Conservation (phyloP, 2,113 vertebrate species). For the Chloroceryle aenea region DNA sequence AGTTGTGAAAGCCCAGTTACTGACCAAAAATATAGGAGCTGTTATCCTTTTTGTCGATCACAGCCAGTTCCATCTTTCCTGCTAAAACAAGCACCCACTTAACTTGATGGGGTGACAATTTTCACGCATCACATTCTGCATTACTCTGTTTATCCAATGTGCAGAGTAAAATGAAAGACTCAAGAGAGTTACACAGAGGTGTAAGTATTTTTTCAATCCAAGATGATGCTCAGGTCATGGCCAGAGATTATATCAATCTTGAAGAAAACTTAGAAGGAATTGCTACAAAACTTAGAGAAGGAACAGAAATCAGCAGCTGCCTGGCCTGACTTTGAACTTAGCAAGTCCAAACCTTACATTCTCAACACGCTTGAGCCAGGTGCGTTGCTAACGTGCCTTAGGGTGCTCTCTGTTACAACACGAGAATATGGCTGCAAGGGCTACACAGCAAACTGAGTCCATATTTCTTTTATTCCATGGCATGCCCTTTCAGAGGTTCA, state of each 20-base stretch:
- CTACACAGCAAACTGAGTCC: not conserved
- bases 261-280: not conserved
- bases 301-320: not conserved
- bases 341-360: not conserved
- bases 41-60: not conserved
- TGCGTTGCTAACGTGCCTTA: not conserved
- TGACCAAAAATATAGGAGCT: not conserved
- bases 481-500: not conserved
- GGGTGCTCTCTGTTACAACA: not conserved
- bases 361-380: not conserved
- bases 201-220: not conserved
- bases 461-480: not conserved
- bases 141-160: not conserved
- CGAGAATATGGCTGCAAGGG: not conserved
- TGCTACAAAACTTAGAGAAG: not conserved
- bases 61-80: not conserved
- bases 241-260: not conserved
- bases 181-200: not conserved
- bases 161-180: not conserved
- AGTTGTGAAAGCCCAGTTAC: not conserved
- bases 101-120: not conserved
- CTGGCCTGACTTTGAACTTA: conserved; percentile 6
- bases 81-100: not conserved
- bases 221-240: not conserved
- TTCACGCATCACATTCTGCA: not conserved